These are phyloP conservation scores for Noctuana brunneofusca DNA, from an alignment of 2,888 invertebrate species.

Conservation along the genomic window DNA sequence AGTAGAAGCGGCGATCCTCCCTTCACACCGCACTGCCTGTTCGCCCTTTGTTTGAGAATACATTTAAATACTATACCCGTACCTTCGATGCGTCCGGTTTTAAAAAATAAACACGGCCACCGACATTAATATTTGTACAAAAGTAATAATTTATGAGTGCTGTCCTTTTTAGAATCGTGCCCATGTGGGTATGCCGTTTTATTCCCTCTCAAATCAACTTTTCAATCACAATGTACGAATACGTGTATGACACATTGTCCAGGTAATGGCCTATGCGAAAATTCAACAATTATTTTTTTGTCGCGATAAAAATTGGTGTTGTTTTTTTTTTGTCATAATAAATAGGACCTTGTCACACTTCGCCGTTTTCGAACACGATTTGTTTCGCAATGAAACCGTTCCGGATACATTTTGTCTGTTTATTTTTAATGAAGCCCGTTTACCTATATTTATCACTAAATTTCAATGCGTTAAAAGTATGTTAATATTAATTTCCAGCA, in stretches of 20 bases:
- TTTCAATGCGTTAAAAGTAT: slow-evolving; percentile 3
- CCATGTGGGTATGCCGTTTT: slow-evolving; percentile 27
- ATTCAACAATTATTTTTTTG: slow-evolving; percentile 15
- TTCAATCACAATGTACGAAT: slow-evolving; percentile 7
- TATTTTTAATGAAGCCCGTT: background rate
- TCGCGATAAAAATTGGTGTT: slow-evolving; percentile 7
- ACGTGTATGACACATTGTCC: slow-evolving; percentile 14
- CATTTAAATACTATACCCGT: slow-evolving; percentile 73
- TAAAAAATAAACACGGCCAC: slow-evolving; percentile 58
- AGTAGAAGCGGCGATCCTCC: slow-evolving; percentile 60
- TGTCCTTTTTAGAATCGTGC: slow-evolving; percentile 47
- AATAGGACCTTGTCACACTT: slow-evolving; percentile 9
- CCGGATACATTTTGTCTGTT: slow-evolving; percentile 3
- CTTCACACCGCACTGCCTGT: slow-evolving; percentile 61
- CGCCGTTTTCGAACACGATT: background rate
- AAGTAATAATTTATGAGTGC: slow-evolving; percentile 66
- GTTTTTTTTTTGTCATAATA: too few relatives aligned
- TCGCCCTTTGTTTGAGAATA: slow-evolving; percentile 77
- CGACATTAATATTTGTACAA: slow-evolving; percentile 65
- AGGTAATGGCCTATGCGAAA: background rate
- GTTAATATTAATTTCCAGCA: slow-evolving; percentile 8
- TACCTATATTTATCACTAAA: slow-evolving; percentile 5
- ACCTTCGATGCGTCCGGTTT: slow-evolving; percentile 64
- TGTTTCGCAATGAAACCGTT: background rate
- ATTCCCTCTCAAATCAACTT: slow-evolving; percentile 19